phyloP scores from a whole-genome alignment of 35 echinoderm and acorn worm genomes.

The Ptychodera flava region DNA sequence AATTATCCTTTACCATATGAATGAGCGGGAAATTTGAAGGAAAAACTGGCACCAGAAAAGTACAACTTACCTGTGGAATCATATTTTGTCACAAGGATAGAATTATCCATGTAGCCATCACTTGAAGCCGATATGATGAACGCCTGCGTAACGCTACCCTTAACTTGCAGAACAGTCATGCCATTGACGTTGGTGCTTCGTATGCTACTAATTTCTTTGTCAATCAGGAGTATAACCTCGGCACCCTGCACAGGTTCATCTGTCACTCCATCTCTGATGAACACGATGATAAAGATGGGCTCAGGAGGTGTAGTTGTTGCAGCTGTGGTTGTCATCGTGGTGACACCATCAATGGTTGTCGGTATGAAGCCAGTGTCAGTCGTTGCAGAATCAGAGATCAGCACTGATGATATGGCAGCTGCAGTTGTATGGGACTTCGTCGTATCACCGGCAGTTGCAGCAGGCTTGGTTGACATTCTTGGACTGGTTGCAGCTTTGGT shows the following conservation, averaged over 20 bases:
- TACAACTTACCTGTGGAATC: not conserved
- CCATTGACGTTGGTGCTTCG: not conserved
- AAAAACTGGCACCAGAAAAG: no score
- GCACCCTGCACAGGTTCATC: not conserved
- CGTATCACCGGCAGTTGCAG: not conserved
- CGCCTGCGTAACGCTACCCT: not conserved
- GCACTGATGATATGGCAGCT: not conserved
- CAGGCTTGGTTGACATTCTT: not conserved
- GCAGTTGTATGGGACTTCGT: not conserved
- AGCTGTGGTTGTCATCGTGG: not conserved
- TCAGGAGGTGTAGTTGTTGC: not conserved
- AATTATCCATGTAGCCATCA: not conserved
- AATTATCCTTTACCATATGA: no score
- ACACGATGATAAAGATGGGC: not conserved
- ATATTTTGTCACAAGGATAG: not conserved
- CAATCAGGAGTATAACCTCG: not conserved
- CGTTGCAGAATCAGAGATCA: not conserved
- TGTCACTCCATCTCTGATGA: not conserved
- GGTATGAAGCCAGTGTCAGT: not conserved
- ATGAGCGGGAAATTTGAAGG: no score
- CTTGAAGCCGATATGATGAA: not conserved
- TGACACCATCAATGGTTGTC: not conserved
- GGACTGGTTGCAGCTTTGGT: not conserved
- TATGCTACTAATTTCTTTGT: not conserved
- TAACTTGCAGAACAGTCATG: not conserved